Evolutionary conservation across 2,888 invertebrate genomes (phyloP).

Genomic region (Eupithecia vulgata): DNA sequence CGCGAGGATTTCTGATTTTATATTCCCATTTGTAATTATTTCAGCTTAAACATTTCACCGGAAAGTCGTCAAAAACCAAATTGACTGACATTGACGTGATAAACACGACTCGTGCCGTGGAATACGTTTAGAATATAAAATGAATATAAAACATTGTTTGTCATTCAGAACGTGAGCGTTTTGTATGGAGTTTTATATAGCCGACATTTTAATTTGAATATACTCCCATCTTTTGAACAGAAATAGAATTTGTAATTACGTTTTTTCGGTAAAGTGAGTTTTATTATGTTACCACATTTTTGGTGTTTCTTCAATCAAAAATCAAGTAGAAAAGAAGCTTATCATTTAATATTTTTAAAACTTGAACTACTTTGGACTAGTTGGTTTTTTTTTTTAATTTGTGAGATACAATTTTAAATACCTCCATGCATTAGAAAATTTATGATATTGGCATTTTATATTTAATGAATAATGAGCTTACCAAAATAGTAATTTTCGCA

Average conservation of each 20-base stretch:
- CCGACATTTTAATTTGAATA: constrained; percentile 10
- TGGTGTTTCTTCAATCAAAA: too few relatives aligned
- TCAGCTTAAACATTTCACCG: background rate
- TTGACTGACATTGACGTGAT: background rate
- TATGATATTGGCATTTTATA: too few relatives aligned
- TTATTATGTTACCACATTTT: background rate
- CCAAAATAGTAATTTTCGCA: too few relatives aligned
- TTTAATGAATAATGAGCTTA: too few relatives aligned
- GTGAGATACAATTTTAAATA: too few relatives aligned
- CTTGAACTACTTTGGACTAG: too few relatives aligned
- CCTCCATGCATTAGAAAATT: too few relatives aligned
- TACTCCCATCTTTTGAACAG: background rate
- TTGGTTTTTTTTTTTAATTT: too few relatives aligned
- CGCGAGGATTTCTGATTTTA: background rate
- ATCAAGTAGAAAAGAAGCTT: too few relatives aligned
- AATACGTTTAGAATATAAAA: background rate
- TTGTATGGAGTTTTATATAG: background rate
- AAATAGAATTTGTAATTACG: background rate
- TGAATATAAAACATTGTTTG: constrained; percentile 6
- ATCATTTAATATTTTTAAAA: too few relatives aligned
- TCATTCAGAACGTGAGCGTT: constrained; percentile 1
- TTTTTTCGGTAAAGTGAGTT: background rate
- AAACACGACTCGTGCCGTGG: background rate
- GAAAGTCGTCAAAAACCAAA: constrained; percentile 5
- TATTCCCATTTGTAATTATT: background rate